Percentiles rank a stretch among this genome's conserved stretches.
phyloP scores from a whole-genome alignment of 1,140 invertebrate genomes.

The Drosophila varians region DNA sequence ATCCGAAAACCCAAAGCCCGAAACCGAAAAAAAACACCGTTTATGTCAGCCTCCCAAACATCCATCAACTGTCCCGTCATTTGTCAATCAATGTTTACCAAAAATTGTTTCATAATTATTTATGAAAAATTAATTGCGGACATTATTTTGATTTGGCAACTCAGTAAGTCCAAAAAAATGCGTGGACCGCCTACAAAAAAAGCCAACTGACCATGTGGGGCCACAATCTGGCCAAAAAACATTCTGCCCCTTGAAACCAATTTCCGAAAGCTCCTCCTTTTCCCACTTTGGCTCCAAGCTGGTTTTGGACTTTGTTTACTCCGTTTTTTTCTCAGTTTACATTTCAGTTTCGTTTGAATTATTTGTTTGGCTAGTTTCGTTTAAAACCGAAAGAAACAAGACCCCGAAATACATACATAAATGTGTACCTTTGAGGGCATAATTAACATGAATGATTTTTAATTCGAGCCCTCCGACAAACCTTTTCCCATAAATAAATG shows the following conservation, averaged over 20 bases:
- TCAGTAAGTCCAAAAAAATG: constrained; percentile 12
- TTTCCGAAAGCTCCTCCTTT: constrained; percentile 18
- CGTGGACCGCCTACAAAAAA: constrained; percentile 51
- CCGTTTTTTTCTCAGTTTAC: constrained; percentile 29
- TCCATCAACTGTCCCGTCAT: constrained; percentile 50
- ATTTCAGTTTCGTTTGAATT: constrained; percentile 60
- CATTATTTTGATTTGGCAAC: constrained; percentile 39
- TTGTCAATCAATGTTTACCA: constrained; percentile 58
- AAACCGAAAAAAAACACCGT: constrained; percentile 14
- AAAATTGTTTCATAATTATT: constrained; percentile 71
- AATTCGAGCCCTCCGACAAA: constrained; percentile 1
- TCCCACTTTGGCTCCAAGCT: constrained; percentile 1
- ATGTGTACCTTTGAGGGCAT: constrained; percentile 32
- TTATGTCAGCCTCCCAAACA: constrained; percentile 7
- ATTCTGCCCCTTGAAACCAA: constrained; percentile 6
- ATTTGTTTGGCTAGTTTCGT: constrained; percentile 20
- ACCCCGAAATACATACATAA: too few relatives aligned
- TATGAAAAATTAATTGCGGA: constrained; percentile 65
- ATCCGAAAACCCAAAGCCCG: neutral
- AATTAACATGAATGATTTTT: constrained; percentile 44
- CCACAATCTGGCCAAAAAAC: constrained; percentile 38
- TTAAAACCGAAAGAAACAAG: constrained; percentile 28
- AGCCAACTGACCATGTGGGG: constrained; percentile 12
- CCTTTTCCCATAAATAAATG: too few relatives aligned
- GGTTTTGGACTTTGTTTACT: constrained; percentile 17